Evolutionary conservation across 2,113 vertebrate genomes (phyloP), one percentile per base, ranked within the genome.

Genomic region (Prionailurus viverrinus): DNA sequence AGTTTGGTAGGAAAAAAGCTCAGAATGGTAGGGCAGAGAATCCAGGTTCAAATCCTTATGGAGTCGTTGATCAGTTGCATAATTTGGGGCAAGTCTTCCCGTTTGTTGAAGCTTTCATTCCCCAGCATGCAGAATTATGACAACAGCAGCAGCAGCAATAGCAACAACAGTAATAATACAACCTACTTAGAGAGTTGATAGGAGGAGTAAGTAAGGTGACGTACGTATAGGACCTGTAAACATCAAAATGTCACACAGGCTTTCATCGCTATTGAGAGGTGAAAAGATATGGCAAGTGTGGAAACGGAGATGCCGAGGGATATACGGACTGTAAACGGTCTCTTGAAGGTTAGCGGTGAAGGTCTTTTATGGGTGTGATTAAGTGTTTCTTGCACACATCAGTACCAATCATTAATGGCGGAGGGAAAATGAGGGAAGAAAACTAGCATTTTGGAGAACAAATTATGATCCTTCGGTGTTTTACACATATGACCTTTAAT

Each of bases 371-470:
- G 55, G 11, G 33, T 79, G 29, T 79, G 89, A 71, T 58, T 45
- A 63, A 66, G 10, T n/a, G 1, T 63, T 92, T 89, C 68, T 94
- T 92, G 29, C 71, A 96, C 90, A 96, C 33, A n/a, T 9, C 73
- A 5, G 53, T 45, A 65, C 61, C 61, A 16, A 5, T 58, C 86
- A 12, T 66, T 95, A 97, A 92, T 85, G 95, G 86, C 1, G 4
- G 27, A 69, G 18, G 80, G 14, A 89, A 83, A 88, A 55, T 69
- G 96, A 97, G 73, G 51, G 66, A 53, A 68, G 55, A 45, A 97
- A 97, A 92, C 10, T 0, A 53, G 18, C 15, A 6, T 58, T 16
- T 55, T 68, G 58, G 21, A 83, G 39, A 3, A 61, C 25, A 29
- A 61, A 2, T 25, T 39, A 33, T 33, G n/a, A 65, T 19, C 11